These are phyloP conservation scores for Panagrolaimus sp. DNA, from an alignment of 1,140 invertebrate genomes.

Conservation along the genomic window DNA sequence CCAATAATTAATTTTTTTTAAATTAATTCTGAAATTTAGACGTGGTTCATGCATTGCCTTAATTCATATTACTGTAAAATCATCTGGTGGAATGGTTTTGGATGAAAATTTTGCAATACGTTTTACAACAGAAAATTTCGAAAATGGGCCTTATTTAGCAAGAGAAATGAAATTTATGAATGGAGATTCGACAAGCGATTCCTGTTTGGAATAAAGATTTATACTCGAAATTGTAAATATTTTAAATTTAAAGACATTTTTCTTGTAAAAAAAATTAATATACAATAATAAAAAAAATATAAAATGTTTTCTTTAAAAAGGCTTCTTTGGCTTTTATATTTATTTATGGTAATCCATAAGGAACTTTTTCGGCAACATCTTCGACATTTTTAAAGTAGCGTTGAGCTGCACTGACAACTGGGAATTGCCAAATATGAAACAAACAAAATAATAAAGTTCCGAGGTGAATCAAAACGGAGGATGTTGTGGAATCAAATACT, in stretches of 20 bases:
- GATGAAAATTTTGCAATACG: conserved; percentile 39
- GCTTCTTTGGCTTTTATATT: too few species aligned
- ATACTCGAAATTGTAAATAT: conserved; percentile 19
- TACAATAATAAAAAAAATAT: too few species aligned
- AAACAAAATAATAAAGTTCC: conserved; percentile 12
- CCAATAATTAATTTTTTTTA: not conserved
- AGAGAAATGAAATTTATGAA: conserved; percentile 48
- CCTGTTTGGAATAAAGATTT: conserved; percentile 13
- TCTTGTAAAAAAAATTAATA: not conserved
- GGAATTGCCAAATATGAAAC: conserved; percentile 22
- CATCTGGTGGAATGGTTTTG: conserved; percentile 28
- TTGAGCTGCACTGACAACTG: conserved; percentile 9
- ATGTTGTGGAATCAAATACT: conserved; percentile 10
- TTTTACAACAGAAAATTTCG: conserved; percentile 8
- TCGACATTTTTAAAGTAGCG: conserved; percentile 19
- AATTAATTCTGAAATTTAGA: not conserved
- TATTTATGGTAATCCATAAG: conserved; percentile 14
- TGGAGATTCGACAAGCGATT: conserved; percentile 42
- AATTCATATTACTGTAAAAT: conserved; percentile 32
- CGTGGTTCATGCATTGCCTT: conserved; percentile 21
- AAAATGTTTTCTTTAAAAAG: too few species aligned
- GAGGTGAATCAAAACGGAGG: conserved; percentile 4
- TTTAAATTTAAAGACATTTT: conserved; percentile 1
- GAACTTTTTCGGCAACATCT: conserved; percentile 14
- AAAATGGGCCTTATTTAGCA: conserved; percentile 35